Evolutionary conservation across 2,113 vertebrate genomes (phyloP).

Genomic region (Petaurus breviceps): DNA sequence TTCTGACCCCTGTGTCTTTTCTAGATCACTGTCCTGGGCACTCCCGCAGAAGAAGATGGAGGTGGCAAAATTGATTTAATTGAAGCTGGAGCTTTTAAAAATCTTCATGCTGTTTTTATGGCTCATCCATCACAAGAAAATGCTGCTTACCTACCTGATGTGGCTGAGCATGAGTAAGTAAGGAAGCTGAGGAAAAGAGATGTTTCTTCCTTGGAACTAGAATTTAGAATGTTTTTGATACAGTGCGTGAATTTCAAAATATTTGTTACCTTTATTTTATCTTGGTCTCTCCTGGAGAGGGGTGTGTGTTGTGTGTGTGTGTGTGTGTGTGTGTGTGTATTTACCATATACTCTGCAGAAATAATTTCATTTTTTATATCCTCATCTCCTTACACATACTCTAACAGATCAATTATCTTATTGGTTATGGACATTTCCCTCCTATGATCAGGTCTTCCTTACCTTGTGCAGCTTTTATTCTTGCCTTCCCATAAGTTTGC

Average conservation of each 20-base stretch:
- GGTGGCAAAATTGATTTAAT: slow-evolving; percentile 93
- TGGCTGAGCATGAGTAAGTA: slow-evolving; percentile 89
- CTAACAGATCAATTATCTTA: neutral
- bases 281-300: neutral
- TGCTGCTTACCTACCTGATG: slow-evolving; percentile 85
- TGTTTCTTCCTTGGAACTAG: neutral
- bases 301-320: too few species aligned
- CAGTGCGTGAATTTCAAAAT: neutral
- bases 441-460: neutral
- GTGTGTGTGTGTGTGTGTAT: neutral
- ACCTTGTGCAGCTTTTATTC: neutral
- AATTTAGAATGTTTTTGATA: neutral
- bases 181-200: neutral
- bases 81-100: slow-evolving; percentile 89
- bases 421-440: neutral
- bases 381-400: neutral
- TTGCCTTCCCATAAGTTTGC: neutral
- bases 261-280: neutral
- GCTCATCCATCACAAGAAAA: slow-evolving; percentile 92
- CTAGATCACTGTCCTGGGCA: slow-evolving; percentile 91
- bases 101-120: slow-evolving; percentile 92
- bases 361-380: neutral
- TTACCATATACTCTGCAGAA: neutral
- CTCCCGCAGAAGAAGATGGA: slow-evolving; percentile 91
- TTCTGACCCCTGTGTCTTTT: slow-evolving; percentile 46